Percentiles rank a stretch among this genome's conserved stretches.
phyloP scores from a whole-genome alignment of 2,888 invertebrate species.

The Hypolimnas misippus region DNA sequence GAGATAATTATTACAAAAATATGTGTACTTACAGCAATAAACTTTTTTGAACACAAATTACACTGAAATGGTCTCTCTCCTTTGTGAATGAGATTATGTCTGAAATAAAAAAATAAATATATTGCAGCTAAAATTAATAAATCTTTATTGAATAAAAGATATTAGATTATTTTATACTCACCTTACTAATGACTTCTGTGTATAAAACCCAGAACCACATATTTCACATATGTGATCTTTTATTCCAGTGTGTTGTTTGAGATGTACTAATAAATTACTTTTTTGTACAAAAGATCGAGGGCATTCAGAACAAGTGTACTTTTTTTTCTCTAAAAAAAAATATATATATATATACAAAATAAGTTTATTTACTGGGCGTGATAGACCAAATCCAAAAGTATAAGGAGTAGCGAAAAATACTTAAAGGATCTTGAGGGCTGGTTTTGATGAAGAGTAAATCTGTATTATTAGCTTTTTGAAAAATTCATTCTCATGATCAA shows the following conservation, averaged over 20 bases:
- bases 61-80: constrained; percentile 77
- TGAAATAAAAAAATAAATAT: constrained; percentile 53
- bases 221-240: constrained; percentile 81
- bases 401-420: no score
- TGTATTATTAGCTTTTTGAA: no score
- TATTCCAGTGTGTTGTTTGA: constrained; percentile 75
- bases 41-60: constrained; percentile 74
- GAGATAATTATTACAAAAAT: no score
- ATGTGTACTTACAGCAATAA: constrained; percentile 75
- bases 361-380: no score
- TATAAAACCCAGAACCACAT: constrained; percentile 80
- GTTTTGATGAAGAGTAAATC: no score
- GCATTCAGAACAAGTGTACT: constrained; percentile 74
- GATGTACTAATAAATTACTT: constrained; percentile 67
- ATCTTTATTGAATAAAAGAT: not conserved
- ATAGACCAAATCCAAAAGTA: no score
- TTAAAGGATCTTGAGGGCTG: no score
- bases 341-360: no score
- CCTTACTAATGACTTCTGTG: constrained; percentile 78
- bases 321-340: constrained; percentile 70
- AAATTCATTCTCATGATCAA: no score
- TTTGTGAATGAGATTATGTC: constrained; percentile 80
- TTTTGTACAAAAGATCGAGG: constrained; percentile 76
- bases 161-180: constrained; percentile 42
- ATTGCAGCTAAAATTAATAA: not conserved